Evolutionary conservation across 2,113 vertebrate genomes (phyloP).

Genomic region (Galemys pyrenaicus): DNA sequence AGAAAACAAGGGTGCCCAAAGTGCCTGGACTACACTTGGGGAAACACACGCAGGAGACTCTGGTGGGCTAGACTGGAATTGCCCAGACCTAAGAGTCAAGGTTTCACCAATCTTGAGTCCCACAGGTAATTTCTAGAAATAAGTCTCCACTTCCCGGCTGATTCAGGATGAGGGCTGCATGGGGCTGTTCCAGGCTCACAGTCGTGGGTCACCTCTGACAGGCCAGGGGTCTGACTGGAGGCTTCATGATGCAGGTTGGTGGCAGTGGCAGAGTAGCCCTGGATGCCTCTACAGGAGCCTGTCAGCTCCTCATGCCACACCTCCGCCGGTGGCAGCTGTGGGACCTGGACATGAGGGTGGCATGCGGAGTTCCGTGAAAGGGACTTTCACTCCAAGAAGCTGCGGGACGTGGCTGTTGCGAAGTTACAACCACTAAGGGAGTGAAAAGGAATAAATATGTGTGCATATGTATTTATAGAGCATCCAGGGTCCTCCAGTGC

Average conservation of each 20-base stretch:
- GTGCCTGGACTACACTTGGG: conserved; percentile 78
- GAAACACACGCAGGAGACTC: not conserved
- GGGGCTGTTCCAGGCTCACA: not conserved
- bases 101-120: conserved; percentile 77
- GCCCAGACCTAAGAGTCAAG: conserved; percentile 27
- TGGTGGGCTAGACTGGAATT: fast-evolving
- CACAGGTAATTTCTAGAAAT: conserved; percentile 74
- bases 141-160: conserved; percentile 57
- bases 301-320: not conserved
- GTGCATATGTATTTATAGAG: not conserved
- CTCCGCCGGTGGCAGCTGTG: not conserved
- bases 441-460: not conserved
- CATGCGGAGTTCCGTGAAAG: fast-evolving
- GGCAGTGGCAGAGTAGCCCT: not conserved
- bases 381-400: not conserved
- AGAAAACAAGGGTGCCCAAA: conserved; percentile 78
- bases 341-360: not conserved
- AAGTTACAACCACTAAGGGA: conserved; percentile 65
- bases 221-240: not conserved
- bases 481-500: not conserved
- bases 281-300: not conserved
- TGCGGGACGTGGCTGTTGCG: not conserved
- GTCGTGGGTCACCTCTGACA: not conserved
- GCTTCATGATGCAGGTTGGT: not conserved
- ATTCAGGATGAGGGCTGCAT: conserved; percentile 5